phyloP scores from a whole-genome alignment of 2,797 vertebrate species.

The Cirrhinus molitorella region DNA sequence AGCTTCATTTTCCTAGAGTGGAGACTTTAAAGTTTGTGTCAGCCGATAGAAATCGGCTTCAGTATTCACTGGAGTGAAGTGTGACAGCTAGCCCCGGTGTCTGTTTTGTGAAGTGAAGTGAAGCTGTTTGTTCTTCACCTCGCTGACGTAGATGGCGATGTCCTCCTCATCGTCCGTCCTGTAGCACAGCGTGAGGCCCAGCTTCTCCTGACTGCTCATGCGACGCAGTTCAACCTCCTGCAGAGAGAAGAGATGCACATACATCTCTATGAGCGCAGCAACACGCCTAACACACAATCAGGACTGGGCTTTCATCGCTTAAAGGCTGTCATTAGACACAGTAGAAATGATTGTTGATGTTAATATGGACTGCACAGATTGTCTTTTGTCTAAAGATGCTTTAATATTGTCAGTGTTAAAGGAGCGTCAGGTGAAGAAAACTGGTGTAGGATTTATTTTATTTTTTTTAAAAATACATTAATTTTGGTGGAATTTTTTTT shows the following conservation, averaged over 20 bases:
- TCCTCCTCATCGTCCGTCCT: slow-evolving; percentile 97
- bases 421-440: not conserved
- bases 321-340: not conserved
- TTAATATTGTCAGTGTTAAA: not conserved
- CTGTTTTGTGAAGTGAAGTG: not conserved
- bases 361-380: not conserved
- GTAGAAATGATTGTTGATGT: not conserved
- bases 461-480: no score
- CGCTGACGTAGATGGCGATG: slow-evolving; percentile 92
- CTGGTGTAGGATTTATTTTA: not conserved
- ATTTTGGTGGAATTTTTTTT: no score
- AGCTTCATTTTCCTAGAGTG: not conserved
- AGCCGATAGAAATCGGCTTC: not conserved
- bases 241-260: slow-evolving; percentile 2
- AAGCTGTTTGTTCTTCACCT: slow-evolving; percentile 74
- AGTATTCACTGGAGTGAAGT: not conserved
- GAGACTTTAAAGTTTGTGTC: not conserved
- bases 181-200: slow-evolving; percentile 96
- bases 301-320: no score
- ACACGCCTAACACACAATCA: not conserved
- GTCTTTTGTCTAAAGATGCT: not conserved
- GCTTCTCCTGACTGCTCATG: slow-evolving; percentile 91
- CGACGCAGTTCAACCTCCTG: slow-evolving; percentile 95
- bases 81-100: not conserved
- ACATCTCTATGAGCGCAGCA: no score